A percentile compares a stretch with the other conserved stretches of the same genome.
These are phyloP conservation scores for Arvicola amphibius DNA, from an alignment of 2,797 vertebrate genomes.

Conservation along the genomic window DNA sequence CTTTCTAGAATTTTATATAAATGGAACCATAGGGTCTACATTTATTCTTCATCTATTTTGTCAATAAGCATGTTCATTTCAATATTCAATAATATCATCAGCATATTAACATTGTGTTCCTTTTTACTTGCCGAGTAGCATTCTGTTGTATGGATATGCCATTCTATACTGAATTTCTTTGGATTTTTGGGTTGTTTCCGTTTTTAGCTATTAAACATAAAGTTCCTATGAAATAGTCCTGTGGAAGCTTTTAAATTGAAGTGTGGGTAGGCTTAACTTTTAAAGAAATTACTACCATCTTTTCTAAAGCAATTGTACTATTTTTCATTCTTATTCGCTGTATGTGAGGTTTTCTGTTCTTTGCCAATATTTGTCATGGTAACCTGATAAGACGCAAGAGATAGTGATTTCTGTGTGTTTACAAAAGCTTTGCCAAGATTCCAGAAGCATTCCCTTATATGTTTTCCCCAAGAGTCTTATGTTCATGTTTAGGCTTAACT, in stretches of 20 bases:
- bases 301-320: background rate
- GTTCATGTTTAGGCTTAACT: background rate
- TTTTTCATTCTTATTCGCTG: background rate
- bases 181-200: background rate
- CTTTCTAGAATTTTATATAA: background rate
- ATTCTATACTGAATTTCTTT: background rate
- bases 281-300: background rate
- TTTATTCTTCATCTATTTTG: background rate
- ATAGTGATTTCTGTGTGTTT: background rate
- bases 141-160: background rate
- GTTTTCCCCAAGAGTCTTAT: background rate
- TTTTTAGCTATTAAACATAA: background rate
- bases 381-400: background rate
- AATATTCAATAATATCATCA: background rate
- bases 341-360: background rate
- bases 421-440: background rate
- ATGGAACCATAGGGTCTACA: background rate
- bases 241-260: background rate
- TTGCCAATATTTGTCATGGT: background rate
- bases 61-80: background rate
- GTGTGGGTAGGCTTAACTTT: background rate
- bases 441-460: background rate
- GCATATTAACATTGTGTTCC: background rate
- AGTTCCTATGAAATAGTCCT: background rate
- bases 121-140: background rate